A percentile compares a stretch with the other conserved stretches of the same genome.
Conservation (phyloP, 1,140 invertebrate genomes). For the Ips nitidus region DNA sequence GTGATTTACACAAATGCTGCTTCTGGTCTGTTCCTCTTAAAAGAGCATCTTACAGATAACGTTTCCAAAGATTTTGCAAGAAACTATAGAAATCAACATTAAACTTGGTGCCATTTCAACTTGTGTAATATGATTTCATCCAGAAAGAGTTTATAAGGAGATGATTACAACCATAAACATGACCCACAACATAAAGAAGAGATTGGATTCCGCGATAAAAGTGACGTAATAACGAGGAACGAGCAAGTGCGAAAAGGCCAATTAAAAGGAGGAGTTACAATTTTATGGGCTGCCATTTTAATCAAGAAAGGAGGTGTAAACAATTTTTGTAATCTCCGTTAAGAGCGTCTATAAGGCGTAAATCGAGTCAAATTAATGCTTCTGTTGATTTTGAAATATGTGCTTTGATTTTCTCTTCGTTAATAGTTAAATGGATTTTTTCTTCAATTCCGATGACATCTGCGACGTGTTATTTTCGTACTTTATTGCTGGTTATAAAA, state of each 20-base stretch:
- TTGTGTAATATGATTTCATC: no score
- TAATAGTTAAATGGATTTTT: neutral
- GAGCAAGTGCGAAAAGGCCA: slow-evolving; percentile 27
- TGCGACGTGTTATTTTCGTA: neutral
- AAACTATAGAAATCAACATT: no score
- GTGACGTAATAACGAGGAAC: slow-evolving; percentile 6
- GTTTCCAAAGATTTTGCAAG: no score
- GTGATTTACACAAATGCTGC: no score
- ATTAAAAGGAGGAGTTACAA: slow-evolving; percentile 29
- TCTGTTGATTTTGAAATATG: slow-evolving; percentile 4
- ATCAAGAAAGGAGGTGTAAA: slow-evolving; percentile 22
- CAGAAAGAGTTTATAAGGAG: no score
- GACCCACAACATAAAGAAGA: no score
- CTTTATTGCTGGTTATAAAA: slow-evolving; percentile 3
- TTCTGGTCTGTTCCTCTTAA: no score
- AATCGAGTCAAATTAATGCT: slow-evolving; percentile 28
- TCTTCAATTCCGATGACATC: neutral
- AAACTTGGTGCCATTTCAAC: no score
- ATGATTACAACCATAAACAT: no score
- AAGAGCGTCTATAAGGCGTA: slow-evolving; percentile 20
- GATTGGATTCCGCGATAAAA: neutral
- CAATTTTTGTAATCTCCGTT: slow-evolving; percentile 22
- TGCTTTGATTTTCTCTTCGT: neutral
- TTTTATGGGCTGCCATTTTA: slow-evolving; percentile 23
- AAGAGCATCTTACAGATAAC: no score